A percentile compares a stretch with the other conserved stretches of the same genome.
Evolutionary conservation across 2,888 invertebrate genomes (phyloP).

Genomic region (Orthosia gothica): DNA sequence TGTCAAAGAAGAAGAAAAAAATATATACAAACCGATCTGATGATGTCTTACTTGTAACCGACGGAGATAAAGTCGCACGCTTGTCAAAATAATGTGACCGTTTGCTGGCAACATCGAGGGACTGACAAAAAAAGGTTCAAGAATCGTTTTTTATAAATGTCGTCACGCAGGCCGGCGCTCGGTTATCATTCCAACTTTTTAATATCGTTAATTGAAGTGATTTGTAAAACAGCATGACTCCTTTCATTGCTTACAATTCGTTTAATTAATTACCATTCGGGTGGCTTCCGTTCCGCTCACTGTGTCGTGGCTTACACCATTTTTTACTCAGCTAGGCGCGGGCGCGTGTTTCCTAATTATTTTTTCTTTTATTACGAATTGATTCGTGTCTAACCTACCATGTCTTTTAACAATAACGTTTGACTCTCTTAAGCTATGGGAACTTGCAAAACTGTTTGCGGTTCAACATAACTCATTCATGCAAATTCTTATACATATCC

Average conservation of each 20-base stretch:
- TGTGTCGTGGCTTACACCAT: conserved; percentile 84
- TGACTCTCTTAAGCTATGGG: conserved; percentile 5
- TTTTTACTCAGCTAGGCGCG: conserved; percentile 83
- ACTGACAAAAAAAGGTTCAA: conserved; percentile 72
- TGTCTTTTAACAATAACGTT: conserved; percentile 34
- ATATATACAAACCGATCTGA: conserved; percentile 52
- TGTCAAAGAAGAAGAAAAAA: conserved; percentile 60
- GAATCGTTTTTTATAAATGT: conserved; percentile 75
- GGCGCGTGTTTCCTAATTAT: conserved; percentile 79
- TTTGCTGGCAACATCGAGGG: conserved; percentile 70
- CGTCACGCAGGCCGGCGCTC: conserved; percentile 83
- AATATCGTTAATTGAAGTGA: conserved; percentile 91
- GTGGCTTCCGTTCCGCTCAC: conserved; percentile 88
- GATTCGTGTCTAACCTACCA: conserved; percentile 48
- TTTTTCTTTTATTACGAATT: conserved; percentile 65
- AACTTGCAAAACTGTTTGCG: conserved; percentile 25
- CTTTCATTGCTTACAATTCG: conserved; percentile 91
- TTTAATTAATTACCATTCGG: conserved; percentile 91
- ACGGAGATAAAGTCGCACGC: conserved; percentile 87
- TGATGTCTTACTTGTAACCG: conserved; percentile 70
- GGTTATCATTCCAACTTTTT: conserved; percentile 89
- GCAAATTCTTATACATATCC: conserved; percentile 11
- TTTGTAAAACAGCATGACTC: conserved; percentile 92
- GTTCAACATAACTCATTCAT: conserved; percentile 53
- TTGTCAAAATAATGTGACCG: conserved; percentile 79